Evolutionary conservation across 2,797 vertebrate genomes (phyloP).

Genomic region (Sebastiscus tertius): DNA sequence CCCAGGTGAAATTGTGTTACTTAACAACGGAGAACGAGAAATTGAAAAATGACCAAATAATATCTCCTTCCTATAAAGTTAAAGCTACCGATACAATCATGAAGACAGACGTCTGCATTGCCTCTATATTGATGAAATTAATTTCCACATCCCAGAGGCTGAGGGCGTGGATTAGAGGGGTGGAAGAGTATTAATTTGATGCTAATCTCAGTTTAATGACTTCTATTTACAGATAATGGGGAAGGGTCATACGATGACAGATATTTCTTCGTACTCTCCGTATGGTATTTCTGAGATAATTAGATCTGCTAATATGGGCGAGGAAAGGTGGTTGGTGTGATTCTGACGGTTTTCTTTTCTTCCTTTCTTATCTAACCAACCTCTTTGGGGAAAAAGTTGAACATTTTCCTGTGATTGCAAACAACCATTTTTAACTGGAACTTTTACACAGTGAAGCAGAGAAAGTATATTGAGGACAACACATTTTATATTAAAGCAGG

Average conservation of each 20-base stretch:
- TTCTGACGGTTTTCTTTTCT: not conserved
- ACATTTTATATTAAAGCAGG: too few species aligned
- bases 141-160: constrained; percentile 52
- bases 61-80: constrained; percentile 11
- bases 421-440: too few species aligned
- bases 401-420: too few species aligned
- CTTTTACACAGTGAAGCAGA: too few species aligned
- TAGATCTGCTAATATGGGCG: constrained; percentile 20
- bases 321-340: not conserved
- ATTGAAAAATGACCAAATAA: not conserved
- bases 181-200: constrained; percentile 65
- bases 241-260: constrained; percentile 54
- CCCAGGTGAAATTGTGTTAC: not conserved
- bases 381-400: not conserved
- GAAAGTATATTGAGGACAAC: too few species aligned
- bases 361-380: not conserved
- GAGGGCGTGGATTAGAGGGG: constrained; percentile 41
- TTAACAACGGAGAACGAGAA: not conserved
- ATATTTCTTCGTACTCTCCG: constrained; percentile 35
- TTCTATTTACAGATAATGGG: constrained; percentile 68
- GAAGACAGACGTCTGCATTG: constrained; percentile 30
- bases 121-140: constrained; percentile 31
- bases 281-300: constrained; percentile 56
- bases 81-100: constrained; percentile 28
- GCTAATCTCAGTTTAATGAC: constrained; percentile 70